Conservation (phyloP, 2,113 vertebrate genomes). For the Nothoprocta perdicaria region DNA sequence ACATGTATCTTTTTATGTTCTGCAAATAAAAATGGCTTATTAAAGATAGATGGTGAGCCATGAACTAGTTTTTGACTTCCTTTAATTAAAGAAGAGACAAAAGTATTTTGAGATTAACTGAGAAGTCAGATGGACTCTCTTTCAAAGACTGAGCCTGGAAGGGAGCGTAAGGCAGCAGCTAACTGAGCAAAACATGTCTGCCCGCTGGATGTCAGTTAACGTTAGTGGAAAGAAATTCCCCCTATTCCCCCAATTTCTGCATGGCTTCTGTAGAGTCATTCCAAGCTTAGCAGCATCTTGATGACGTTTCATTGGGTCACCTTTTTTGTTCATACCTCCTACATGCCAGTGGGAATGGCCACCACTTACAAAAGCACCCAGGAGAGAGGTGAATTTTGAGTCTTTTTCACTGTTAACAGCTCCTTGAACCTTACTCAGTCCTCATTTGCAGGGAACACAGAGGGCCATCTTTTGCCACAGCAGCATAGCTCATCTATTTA, state of each 20-base stretch:
- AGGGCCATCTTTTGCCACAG: background rate
- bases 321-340: background rate
- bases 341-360: fast-evolving
- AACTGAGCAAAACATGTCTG: background rate
- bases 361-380: background rate
- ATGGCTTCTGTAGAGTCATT: background rate
- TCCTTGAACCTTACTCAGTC: background rate
- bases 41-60: background rate
- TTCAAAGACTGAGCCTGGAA: background rate
- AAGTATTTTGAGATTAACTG: background rate
- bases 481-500: background rate
- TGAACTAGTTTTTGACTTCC: background rate
- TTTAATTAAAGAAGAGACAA: background rate
- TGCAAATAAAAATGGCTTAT: background rate
- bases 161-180: background rate
- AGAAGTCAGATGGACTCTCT: background rate
- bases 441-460: background rate
- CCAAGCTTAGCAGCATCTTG: background rate
- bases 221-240: background rate
- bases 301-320: background rate
- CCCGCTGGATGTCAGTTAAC: background rate
- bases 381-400: background rate
- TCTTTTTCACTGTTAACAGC: background rate
- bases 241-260: background rate
- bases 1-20: background rate